Conservation (phyloP, 2,888 invertebrate genomes). For the Lumbricus terrestris region DNA sequence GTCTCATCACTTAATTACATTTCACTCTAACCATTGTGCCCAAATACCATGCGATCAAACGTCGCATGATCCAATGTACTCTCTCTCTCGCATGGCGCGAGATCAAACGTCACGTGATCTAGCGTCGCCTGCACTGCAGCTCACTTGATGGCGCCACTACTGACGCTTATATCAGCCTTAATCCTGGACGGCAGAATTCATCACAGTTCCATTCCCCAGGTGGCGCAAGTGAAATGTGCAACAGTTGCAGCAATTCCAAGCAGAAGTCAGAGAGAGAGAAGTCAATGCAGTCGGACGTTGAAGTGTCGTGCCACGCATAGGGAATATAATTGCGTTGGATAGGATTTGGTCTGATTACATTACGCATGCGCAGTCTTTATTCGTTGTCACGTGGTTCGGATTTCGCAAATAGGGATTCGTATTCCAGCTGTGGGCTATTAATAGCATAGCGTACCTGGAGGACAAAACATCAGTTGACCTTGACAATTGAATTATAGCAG, state of each 20-base stretch:
- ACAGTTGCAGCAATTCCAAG: not conserved
- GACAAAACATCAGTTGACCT: not conserved
- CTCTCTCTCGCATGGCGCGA: not conserved
- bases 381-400: no score
- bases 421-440: not conserved
- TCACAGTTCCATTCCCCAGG: not conserved
- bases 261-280: no score
- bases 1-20: no score
- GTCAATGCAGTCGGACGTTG: no score
- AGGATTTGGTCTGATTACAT: no score
- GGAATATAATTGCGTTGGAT: no score
- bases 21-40: no score
- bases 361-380: not conserved
- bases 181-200: not conserved
- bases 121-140: not conserved
- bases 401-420: not conserved
- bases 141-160: not conserved
- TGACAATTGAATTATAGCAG: no score
- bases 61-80: not conserved
- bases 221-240: not conserved
- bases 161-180: not conserved
- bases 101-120: not conserved
- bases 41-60: no score
- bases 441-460: no score
- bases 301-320: no score